Evolutionary conservation across 2,888 invertebrate genomes (phyloP).

Genomic region (Apomyelois bistriatella): DNA sequence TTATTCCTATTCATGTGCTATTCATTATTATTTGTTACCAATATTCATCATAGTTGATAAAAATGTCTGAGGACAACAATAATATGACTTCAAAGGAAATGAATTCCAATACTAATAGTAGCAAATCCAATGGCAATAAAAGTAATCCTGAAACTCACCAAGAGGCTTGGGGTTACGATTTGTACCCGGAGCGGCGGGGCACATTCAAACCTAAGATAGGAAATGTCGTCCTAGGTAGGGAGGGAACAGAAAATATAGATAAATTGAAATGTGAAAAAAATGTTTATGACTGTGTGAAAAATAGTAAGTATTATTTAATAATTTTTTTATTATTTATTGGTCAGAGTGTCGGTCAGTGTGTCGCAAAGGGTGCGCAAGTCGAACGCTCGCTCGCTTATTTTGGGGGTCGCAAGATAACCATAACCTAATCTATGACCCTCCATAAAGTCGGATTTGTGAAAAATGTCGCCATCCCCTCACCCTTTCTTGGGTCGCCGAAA

Average conservation of each 20-base stretch:
- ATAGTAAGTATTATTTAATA: constrained; percentile 73
- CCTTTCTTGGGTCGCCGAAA: too few relatives aligned
- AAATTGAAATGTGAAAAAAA: constrained; percentile 90
- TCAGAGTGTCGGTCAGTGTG: too few relatives aligned
- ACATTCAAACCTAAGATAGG: constrained; percentile 76
- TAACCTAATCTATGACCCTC: too few relatives aligned
- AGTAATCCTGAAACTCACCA: constrained; percentile 25
- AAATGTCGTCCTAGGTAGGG: constrained; percentile 80
- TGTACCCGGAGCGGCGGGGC: constrained; percentile 90
- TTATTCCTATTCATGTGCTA: too few relatives aligned
- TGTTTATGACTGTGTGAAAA: constrained; percentile 86
- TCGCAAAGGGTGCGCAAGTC: too few relatives aligned
- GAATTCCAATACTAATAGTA: constrained; percentile 17
- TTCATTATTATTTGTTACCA: too few relatives aligned
- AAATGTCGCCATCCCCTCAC: too few relatives aligned
- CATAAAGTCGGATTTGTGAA: too few relatives aligned
- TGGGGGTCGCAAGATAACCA: too few relatives aligned
- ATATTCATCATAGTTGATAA: not conserved
- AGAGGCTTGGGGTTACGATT: constrained; percentile 86
- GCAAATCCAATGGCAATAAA: constrained; percentile 19
- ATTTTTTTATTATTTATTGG: not conserved
- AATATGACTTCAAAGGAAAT: constrained; percentile 17
- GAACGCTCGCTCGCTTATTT: too few relatives aligned
- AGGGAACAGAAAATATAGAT: constrained; percentile 84
- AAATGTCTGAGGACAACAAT: constrained; percentile 35